Conservation (phyloP, 23 tunicate species). For the Clavelina lepadiformis region DNA sequence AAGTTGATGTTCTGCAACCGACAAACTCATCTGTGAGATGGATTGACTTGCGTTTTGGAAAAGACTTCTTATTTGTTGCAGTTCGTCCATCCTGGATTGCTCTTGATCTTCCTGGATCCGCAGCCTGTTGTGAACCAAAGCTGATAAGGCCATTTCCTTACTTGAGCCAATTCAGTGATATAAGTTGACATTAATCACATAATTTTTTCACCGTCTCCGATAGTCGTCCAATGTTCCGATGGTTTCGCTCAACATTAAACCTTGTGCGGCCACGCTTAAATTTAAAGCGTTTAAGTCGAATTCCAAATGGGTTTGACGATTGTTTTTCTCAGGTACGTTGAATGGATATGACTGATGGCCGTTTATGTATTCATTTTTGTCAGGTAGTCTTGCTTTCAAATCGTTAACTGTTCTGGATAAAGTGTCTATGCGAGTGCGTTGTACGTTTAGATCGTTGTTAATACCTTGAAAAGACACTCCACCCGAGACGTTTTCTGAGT, state of each 20-base stretch:
- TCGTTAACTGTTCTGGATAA: background rate
- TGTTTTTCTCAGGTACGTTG: background rate
- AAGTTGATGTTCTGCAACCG: conserved; percentile 40
- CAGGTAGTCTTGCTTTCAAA: background rate
- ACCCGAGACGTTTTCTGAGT: background rate
- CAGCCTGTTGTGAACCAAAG: conserved; percentile 21
- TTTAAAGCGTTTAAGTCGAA: conserved; percentile 22
- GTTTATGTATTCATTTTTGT: too few relatives aligned
- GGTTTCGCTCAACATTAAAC: conserved; percentile 38
- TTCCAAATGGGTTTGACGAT: conserved; percentile 5
- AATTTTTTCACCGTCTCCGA: conserved; percentile 13
- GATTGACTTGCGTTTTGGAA: conserved; percentile 35
- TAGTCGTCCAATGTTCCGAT: conserved; percentile 33
- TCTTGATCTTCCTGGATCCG: conserved; percentile 17
- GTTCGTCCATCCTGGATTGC: background rate
- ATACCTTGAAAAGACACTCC: background rate
- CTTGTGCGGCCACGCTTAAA: conserved; percentile 30
- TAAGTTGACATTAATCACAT: background rate
- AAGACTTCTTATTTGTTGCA: conserved; percentile 10
- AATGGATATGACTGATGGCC: background rate
- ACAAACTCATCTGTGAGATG: conserved; percentile 42
- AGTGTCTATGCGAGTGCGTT: background rate
- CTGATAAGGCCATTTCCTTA: too few relatives aligned
- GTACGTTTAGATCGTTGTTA: background rate
- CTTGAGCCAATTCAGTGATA: too few relatives aligned